A percentile compares a stretch with the other conserved stretches of the same genome.
phyloP scores from a whole-genome alignment of 2,113 vertebrate genomes.

The Dicerorhinus sumatrensis region DNA sequence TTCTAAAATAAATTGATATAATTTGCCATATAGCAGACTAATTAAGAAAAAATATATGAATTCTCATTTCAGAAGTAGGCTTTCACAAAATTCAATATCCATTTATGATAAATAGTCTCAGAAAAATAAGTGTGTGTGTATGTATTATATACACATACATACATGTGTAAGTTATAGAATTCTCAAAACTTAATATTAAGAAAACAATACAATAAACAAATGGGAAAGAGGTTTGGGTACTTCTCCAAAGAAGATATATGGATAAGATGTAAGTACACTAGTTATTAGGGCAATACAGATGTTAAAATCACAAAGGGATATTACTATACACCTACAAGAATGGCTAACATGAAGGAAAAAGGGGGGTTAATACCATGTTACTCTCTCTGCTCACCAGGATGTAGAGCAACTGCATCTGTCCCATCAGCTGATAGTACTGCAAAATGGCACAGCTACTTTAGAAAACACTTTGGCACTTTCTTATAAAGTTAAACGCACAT shows the following conservation, averaged over 20 bases:
- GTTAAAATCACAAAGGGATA: not conserved
- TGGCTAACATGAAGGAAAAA: not conserved
- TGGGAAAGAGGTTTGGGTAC: not conserved
- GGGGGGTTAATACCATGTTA: not conserved
- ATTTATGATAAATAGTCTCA: not conserved
- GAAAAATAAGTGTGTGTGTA: not conserved
- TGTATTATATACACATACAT: not conserved
- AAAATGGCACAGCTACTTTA: not conserved
- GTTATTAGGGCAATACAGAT: not conserved
- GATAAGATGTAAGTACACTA: not conserved
- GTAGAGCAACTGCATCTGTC: not conserved
- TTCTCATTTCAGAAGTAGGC: not conserved
- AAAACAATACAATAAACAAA: not conserved
- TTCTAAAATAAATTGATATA: not conserved
- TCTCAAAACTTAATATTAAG: not conserved
- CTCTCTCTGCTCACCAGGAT: no score
- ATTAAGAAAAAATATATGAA: not conserved
- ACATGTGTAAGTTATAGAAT: not conserved
- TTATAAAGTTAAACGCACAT: not conserved
- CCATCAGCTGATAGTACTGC: not conserved
- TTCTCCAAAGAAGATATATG: not conserved
- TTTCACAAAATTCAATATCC: not conserved
- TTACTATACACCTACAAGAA: not conserved
- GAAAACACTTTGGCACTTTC: not conserved
- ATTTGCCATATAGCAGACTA: not conserved